These are phyloP conservation scores for Myotis brandtii DNA, from an alignment of 2,113 vertebrate genomes.

Conservation along the genomic window DNA sequence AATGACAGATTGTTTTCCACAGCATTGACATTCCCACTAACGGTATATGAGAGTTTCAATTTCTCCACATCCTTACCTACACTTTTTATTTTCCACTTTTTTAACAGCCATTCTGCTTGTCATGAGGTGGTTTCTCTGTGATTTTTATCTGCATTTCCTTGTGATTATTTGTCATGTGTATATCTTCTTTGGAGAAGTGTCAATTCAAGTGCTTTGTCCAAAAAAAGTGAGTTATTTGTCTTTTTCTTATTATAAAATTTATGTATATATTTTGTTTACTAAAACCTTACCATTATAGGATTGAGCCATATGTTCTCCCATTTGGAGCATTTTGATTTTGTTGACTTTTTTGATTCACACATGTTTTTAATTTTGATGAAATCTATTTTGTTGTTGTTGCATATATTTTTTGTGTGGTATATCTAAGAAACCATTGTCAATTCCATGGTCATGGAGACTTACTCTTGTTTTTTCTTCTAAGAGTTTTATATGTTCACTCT, in stretches of 20 bases:
- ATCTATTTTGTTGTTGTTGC: neutral
- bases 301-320: neutral
- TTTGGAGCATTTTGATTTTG: neutral
- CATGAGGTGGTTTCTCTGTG: neutral
- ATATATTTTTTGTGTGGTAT: neutral
- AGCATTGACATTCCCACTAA: neutral
- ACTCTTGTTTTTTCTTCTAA: neutral
- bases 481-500: neutral
- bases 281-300: neutral
- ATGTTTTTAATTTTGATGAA: constrained; percentile 21
- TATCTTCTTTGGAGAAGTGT: neutral
- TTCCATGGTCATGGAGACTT: neutral
- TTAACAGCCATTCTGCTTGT: neutral
- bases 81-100: neutral
- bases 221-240: neutral
- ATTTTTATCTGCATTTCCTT: neutral
- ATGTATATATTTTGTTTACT: neutral
- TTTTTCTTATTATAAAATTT: neutral
- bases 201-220: neutral
- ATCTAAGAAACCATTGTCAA: neutral
- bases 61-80: neutral
- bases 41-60: neutral
- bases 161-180: neutral
- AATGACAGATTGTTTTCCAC: neutral
- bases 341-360: neutral